Evolutionary conservation across 2,113 vertebrate species (phyloP), one percentile per base, ranked within the genome.

Genomic region (Coptodon bakossiorum): DNA sequence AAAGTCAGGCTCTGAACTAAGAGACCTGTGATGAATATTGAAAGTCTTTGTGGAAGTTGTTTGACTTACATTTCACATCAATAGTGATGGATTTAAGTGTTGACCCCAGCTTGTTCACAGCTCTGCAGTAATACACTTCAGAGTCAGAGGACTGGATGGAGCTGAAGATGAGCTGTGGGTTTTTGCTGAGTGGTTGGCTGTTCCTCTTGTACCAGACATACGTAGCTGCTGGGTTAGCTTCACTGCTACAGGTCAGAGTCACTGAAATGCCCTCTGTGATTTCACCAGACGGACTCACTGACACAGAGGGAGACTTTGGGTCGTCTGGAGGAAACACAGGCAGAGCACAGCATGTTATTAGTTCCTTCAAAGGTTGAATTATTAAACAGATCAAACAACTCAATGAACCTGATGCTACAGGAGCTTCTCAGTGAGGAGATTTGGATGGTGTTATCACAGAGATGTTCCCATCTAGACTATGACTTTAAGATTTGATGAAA

Each of bases 251-350:
- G 9, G 52, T 53, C 52, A 53, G 52, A 53, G 8, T 53, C 19
- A 53, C 52, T n/a, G 1, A 1, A 22, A 2, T 11, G 19, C 52
- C 52, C 52, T 54, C 52, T 1, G 1, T 54, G 52, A 53, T 10
- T 53, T n/a, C 52, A n/a, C n/a, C 9, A 3, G 52, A 22, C 0
- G 17, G 50, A 9, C 17, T 3, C 4, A 19, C 50, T 22, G n/a
- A 53, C 9, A 53, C 4, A 52, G 8, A 52, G 0, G n/a, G 53
- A 54, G n/a, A 0, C 10, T 54, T 54, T 6, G 53, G 53, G 0
- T 6, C 53, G 0, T 24, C 53, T 56, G 54, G 0, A 56, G 54
- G 6, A 8, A 40, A 11, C n/a, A 40, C 11, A 31, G 5, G 14
- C 0, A 9, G 27, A 16, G 1, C 31, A 61, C 0, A 61, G 57